Base-by-base conservation (phyloP, 2,797 vertebrate genomes). In the Taenioides sp. region DNA sequence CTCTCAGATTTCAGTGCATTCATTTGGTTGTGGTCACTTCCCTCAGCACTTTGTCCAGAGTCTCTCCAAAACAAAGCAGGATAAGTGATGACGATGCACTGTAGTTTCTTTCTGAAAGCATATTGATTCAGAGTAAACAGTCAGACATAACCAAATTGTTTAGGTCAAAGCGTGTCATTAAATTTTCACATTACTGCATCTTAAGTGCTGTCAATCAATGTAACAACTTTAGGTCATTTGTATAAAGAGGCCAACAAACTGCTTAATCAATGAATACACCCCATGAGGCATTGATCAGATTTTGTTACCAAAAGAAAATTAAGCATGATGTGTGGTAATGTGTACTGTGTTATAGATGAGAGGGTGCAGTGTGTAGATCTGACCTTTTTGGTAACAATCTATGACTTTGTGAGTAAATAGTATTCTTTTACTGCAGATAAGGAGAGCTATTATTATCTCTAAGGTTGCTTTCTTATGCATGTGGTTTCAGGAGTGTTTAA, bases 131-230 rank as follows among this genome's bases (percentile, higher is more conserved):
- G 27, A 72, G 81, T 74, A 23, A 5, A 67, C 80, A 81, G 80
- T 63, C 22, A 71, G 54, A 74, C 66, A 17, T 79, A 78, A 84
- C 68, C 37, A 86, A 54, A 70, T 76, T 40, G 61, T 79, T 77
- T 69, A 80, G 75, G 64, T 68, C 17, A 68, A 69, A 74, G 63
- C 34, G 59, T 71, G 60, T 55, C 63, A 64, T 79, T 75, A 47
- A 65, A 62, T 82, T 73, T 70, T 74, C 18, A 63, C 80, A 74
- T 66, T 7, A 4, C 62, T n/a, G 69, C 55, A 17, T 17, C 61
- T 81, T 86, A 85, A 88, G 81, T 86, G 89, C 76, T 58, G 69
- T 73, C 73, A 81, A 62, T 90, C 84, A 88, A 70, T 85, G 49
- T 72, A 78, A 83, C 70, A 76, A 70, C 71, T 76, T 84, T 47